Evolutionary conservation across 2,113 vertebrate genomes (phyloP).

Genomic region (Xenopus tropicalis): DNA sequence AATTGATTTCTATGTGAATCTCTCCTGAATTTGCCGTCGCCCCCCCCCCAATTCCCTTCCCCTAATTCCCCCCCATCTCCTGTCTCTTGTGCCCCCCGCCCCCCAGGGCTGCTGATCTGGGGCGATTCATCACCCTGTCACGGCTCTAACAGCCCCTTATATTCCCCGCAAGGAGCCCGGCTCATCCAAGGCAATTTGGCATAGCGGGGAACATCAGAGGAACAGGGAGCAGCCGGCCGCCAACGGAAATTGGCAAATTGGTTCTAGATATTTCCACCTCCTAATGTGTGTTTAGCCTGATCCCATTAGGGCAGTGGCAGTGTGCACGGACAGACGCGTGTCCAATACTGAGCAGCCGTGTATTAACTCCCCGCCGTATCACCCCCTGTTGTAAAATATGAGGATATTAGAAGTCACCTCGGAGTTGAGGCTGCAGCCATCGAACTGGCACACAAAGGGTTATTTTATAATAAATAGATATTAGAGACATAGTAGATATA

Average conservation of each 20-base stretch:
- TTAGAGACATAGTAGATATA: too few relatives aligned
- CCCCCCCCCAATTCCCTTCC: conserved; percentile 5
- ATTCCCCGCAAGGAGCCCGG: conserved; percentile 50
- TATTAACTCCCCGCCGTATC: too few relatives aligned
- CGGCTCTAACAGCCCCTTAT: conserved; percentile 53
- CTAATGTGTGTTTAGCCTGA: conserved; percentile 13
- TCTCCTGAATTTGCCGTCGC: conserved; percentile 13
- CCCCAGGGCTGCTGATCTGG: conserved; percentile 29
- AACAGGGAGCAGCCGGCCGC: conserved; percentile 45
- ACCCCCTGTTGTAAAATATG: too few relatives aligned
- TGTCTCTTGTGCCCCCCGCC: conserved; percentile 39
- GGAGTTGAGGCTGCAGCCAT: too few relatives aligned
- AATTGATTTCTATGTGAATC: conserved; percentile 38
- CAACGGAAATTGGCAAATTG: conserved; percentile 55
- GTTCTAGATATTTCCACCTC: conserved; percentile 48
- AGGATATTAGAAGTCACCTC: too few relatives aligned
- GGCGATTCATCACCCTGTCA: conserved; percentile 59
- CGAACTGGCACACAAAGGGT: too few relatives aligned
- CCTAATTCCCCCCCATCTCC: not conserved
- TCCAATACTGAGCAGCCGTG: too few relatives aligned
- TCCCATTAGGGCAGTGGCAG: not conserved
- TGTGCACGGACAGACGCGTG: too few relatives aligned
- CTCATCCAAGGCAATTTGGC: conserved; percentile 57
- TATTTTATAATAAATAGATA: too few relatives aligned
- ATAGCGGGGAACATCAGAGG: conserved; percentile 61